Conservation (phyloP, 2,797 vertebrate genomes). For the Mormyrus proboscirostris region DNA sequence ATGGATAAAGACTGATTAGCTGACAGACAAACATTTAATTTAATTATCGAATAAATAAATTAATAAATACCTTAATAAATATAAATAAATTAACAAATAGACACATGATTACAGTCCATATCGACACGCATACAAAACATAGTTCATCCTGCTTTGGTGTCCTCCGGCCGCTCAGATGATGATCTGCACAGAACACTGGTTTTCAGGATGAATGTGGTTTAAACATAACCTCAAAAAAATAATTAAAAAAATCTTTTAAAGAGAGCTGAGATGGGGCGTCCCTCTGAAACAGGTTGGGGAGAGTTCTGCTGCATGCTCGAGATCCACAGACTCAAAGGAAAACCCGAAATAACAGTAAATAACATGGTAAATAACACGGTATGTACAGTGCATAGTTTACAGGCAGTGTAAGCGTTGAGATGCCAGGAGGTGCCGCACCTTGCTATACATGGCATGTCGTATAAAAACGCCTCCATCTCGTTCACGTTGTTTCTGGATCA, state of each 20-base stretch:
- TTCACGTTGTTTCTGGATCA: conserved; percentile 44
- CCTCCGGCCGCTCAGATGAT: conserved; percentile 17
- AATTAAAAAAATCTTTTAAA: neutral
- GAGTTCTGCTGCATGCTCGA: conserved; percentile 53
- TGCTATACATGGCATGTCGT: conserved; percentile 50
- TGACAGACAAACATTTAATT: neutral
- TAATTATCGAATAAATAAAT: conserved; percentile 12
- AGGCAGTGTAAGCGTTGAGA: conserved; percentile 58
- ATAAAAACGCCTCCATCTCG: conserved; percentile 17
- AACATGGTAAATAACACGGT: conserved; percentile 46
- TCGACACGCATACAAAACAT: conserved; percentile 29
- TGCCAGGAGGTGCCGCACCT: conserved; percentile 49
- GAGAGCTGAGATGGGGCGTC: neutral
- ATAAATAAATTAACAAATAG: conserved; percentile 27
- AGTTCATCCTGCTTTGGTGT: conserved; percentile 48
- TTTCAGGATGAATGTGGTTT: neutral
- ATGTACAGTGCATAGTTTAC: conserved; percentile 80
- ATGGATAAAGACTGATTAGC: neutral
- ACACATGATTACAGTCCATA: conserved; percentile 28
- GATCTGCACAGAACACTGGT: neutral
- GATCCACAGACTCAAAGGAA: conserved; percentile 32
- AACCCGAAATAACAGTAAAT: neutral
- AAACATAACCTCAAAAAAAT: neutral
- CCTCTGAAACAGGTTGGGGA: neutral
- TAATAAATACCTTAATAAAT: conserved; percentile 22